phyloP scores from a whole-genome alignment of 2,888 invertebrate genomes.

The Archaeoteleia sp. region DNA sequence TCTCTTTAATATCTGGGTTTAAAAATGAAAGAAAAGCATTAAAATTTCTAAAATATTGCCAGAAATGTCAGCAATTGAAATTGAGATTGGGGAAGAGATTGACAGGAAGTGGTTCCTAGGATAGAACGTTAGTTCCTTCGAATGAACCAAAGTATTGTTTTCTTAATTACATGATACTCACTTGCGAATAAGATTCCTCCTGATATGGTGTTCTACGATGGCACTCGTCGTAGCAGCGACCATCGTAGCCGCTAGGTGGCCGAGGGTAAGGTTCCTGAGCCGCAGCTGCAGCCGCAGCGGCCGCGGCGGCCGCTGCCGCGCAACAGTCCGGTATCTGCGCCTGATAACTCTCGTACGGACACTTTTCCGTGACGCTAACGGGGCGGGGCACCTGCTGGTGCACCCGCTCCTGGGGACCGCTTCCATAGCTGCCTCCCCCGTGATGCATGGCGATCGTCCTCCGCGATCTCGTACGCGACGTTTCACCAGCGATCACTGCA shows the following conservation, averaged over 20 bases:
- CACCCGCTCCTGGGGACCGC: conserved; percentile 68
- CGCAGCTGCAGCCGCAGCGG: conserved; percentile 69
- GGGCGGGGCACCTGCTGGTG: conserved; percentile 62
- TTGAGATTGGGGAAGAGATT: conserved; percentile 1
- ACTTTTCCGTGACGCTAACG: conserved; percentile 64
- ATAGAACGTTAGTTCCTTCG: no score
- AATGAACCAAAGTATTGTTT: no score
- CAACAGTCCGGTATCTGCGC: conserved; percentile 73
- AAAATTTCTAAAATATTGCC: no score
- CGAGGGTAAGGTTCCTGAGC: conserved; percentile 73
- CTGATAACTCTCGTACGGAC: conserved; percentile 72
- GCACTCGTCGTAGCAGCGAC: conserved; percentile 70
- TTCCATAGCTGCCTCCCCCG: conserved; percentile 67
- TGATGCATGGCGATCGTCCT: conserved; percentile 65
- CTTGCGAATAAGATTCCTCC: conserved; percentile 71
- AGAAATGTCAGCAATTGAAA: no score
- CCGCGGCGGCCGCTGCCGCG: conserved; percentile 74
- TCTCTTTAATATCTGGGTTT: no score
- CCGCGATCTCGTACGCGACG: conserved; percentile 30
- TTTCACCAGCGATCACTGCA: conserved; percentile 55
- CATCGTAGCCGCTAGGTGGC: conserved; percentile 74
- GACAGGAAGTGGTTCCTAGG: no score
- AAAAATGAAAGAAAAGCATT: no score
- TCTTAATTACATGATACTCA: conserved; percentile 47
- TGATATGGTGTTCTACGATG: conserved; percentile 70